These are phyloP conservation scores for Diplogasteroides magnus DNA, from an alignment of 1,140 invertebrate genomes.

Conservation along the genomic window DNA sequence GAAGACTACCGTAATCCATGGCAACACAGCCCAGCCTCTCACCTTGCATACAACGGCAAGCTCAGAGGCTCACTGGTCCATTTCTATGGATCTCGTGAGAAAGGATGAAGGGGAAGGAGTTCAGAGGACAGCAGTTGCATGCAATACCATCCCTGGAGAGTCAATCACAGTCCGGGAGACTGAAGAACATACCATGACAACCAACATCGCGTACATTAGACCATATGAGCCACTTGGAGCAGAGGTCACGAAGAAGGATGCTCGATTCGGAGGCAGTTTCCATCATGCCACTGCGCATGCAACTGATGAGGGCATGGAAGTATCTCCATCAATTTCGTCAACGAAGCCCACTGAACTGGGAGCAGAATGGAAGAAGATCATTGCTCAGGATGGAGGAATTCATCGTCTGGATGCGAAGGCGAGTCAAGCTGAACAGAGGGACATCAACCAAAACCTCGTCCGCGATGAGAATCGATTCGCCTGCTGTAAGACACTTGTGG, in stretches of 20 bases:
- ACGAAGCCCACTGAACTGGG: not conserved
- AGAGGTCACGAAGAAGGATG: not conserved
- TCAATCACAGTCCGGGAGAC: not conserved
- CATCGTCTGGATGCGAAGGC: slow-evolving; percentile 34
- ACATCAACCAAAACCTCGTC: slow-evolving; percentile 3
- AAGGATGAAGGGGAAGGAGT: not conserved
- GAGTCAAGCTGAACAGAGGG: slow-evolving; percentile 20
- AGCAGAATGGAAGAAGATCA: not conserved
- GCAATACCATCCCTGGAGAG: not conserved
- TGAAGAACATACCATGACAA: not conserved
- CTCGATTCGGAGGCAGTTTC: not conserved
- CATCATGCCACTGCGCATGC: not conserved
- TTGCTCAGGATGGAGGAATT: slow-evolving; percentile 37
- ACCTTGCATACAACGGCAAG: not conserved
- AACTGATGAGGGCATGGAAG: not conserved
- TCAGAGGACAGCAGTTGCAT: not conserved
- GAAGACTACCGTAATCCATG: slow-evolving; percentile 3
- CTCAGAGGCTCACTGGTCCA: not conserved
- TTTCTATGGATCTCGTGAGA: not conserved
- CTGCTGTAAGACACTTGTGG: not conserved
- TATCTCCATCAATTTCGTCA: not conserved
- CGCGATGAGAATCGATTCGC: slow-evolving; percentile 10
- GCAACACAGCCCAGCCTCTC: slow-evolving; percentile 14
- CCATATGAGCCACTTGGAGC: not conserved
- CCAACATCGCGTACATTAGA: not conserved